These are phyloP conservation scores for Clanis bilineata DNA, from an alignment of 2,888 invertebrate species.

Conservation along the genomic window DNA sequence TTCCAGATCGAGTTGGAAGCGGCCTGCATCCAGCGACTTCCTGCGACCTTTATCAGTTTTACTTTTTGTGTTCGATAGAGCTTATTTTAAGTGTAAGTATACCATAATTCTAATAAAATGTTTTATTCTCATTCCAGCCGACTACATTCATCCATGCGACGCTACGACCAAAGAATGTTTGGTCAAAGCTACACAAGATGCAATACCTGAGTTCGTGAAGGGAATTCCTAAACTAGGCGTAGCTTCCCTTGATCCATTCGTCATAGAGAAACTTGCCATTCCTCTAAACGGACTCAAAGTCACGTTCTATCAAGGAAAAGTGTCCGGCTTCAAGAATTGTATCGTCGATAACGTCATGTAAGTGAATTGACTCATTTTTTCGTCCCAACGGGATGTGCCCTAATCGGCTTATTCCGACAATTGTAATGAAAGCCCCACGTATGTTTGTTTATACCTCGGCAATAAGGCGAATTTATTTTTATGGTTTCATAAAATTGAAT, in stretches of 20 bases:
- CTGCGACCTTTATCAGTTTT: no score
- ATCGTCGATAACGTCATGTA: slow-evolving; percentile 68
- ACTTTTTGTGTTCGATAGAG: no score
- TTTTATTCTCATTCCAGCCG: slow-evolving; percentile 50
- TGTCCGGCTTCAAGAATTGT: slow-evolving; percentile 64
- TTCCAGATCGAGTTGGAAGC: no score
- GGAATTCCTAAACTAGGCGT: slow-evolving; percentile 61
- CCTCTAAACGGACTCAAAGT: slow-evolving; percentile 63
- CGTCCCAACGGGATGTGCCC: not conserved
- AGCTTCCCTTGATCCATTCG: slow-evolving; percentile 60
- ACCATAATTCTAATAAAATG: not conserved
- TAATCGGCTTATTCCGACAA: not conserved
- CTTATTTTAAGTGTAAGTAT: no score
- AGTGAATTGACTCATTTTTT: slow-evolving; percentile 37
- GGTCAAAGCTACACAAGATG: slow-evolving; percentile 60
- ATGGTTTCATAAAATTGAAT: slow-evolving; percentile 9
- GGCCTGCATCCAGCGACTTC: no score
- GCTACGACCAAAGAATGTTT: slow-evolving; percentile 57
- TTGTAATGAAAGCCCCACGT: slow-evolving; percentile 10
- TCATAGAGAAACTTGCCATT: slow-evolving; percentile 62
- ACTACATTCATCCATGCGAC: slow-evolving; percentile 68
- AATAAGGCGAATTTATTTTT: slow-evolving; percentile 9
- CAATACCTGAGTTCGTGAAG: slow-evolving; percentile 67
- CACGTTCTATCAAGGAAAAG: slow-evolving; percentile 69
- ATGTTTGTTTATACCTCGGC: not conserved